These are phyloP conservation scores for Hypocryptadius cinnamomeus DNA, from an alignment of 2,113 vertebrate species.

Conservation along the genomic window DNA sequence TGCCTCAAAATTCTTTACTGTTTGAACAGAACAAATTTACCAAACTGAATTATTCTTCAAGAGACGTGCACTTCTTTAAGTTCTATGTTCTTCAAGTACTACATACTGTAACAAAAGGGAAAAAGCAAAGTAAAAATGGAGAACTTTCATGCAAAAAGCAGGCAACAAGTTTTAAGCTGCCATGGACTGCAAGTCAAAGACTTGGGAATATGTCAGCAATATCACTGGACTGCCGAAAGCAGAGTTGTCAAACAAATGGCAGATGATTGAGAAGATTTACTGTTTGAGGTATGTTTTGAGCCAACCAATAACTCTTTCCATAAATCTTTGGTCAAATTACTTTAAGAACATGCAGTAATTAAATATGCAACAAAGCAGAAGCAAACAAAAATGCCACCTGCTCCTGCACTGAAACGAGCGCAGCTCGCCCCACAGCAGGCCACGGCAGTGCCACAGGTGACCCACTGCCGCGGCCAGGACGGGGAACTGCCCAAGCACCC, in stretches of 20 bases:
- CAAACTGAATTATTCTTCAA: background rate
- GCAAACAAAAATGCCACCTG: rapidly evolving
- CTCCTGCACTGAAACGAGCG: rapidly evolving
- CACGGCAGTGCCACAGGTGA: rapidly evolving
- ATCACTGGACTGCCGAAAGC: background rate
- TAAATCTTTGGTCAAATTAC: background rate
- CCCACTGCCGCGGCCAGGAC: rapidly evolving
- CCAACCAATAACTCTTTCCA: background rate
- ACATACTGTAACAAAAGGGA: background rate
- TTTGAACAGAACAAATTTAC: background rate
- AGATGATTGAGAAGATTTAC: background rate
- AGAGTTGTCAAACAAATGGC: background rate
- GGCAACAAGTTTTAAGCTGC: background rate
- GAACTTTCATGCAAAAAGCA: background rate
- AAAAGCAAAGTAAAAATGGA: background rate
- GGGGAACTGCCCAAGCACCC: background rate
- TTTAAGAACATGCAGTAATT: background rate
- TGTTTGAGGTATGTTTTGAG: background rate
- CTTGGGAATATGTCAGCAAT: background rate
- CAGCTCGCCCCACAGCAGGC: rapidly evolving
- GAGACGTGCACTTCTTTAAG: background rate
- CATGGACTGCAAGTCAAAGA: background rate
- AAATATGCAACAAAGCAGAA: background rate
- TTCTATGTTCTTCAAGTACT: background rate
- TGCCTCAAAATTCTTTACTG: background rate